Percentiles rank a stretch among this genome's conserved stretches.
These are phyloP conservation scores for Myripristis jacobus DNA, from an alignment of 2,797 vertebrate species.

Conservation along the genomic window DNA sequence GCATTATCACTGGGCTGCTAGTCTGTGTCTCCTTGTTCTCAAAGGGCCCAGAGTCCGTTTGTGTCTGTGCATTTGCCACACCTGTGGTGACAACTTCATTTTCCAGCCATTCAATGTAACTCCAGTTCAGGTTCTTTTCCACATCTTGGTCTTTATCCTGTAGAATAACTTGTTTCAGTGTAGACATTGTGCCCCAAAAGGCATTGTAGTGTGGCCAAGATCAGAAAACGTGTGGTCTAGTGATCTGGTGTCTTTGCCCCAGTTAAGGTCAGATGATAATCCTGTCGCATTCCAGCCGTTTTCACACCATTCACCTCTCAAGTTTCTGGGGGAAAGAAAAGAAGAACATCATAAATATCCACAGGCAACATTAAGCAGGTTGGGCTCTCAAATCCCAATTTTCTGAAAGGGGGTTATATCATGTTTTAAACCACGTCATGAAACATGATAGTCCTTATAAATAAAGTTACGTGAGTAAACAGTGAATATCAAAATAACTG, in stretches of 20 bases:
- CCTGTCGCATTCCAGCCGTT: conserved; percentile 70
- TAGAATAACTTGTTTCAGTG: conserved; percentile 77
- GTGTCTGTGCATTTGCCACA: conserved; percentile 73
- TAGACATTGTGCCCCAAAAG: conserved; percentile 79
- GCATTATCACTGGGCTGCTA: conserved; percentile 78
- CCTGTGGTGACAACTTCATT: conserved; percentile 63
- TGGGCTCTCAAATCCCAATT: conserved; percentile 52
- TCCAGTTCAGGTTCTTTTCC: conserved; percentile 79
- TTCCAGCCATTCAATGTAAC: conserved; percentile 79
- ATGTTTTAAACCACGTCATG: not conserved
- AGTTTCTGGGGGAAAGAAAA: conserved; percentile 45
- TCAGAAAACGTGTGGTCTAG: conserved; percentile 58
- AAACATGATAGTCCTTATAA: too few species aligned
- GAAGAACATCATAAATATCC: conserved; percentile 48
- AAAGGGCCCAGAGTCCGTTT: conserved; percentile 66
- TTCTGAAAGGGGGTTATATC: conserved; percentile 44
- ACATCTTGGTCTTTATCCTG: conserved; percentile 74
- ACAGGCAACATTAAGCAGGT: conserved; percentile 23
- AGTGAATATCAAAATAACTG: not conserved
- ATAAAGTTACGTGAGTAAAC: not conserved
- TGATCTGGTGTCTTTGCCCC: conserved; percentile 42
- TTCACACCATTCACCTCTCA: conserved; percentile 56
- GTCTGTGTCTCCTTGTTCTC: conserved; percentile 82
- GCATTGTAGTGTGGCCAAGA: conserved; percentile 72
- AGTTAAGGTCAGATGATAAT: conserved; percentile 69